These are phyloP conservation scores for Pardalotus punctatus DNA, from an alignment of 2,113 vertebrate species.

Conservation along the genomic window DNA sequence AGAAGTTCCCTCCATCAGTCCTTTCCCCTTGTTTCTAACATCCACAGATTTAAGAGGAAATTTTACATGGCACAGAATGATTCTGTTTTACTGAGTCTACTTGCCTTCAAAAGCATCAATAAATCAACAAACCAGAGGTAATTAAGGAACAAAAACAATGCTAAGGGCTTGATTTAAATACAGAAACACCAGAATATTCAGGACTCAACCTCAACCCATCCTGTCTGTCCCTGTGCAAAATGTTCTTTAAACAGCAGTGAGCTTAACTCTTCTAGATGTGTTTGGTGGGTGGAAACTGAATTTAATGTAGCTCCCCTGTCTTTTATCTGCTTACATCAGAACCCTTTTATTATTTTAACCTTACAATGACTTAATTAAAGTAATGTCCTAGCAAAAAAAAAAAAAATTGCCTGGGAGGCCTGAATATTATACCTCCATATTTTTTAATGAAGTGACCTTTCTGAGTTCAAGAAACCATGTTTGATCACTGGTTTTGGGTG, in stretches of 20 bases:
- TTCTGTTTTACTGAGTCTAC: not conserved
- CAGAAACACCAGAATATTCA: not conserved
- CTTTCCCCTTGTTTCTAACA: not conserved
- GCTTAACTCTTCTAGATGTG: not conserved
- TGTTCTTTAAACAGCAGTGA: not conserved
- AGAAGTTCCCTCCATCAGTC: not conserved
- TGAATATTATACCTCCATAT: not conserved
- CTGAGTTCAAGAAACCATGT: conserved; percentile 22
- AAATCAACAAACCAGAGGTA: conserved; percentile 18
- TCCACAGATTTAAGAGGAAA: not conserved
- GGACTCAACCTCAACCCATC: not conserved
- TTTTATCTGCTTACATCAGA: conserved; percentile 29
- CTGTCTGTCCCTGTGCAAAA: not conserved
- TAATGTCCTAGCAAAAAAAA: not conserved
- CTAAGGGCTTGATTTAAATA: conserved; percentile 1
- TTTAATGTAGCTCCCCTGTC: not conserved
- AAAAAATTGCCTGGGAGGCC: conserved; percentile 15
- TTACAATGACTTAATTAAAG: conserved; percentile 13
- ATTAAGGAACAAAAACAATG: conserved; percentile 11
- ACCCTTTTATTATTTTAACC: conserved; percentile 43
- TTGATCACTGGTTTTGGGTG: not conserved
- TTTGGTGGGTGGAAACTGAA: not conserved
- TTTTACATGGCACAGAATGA: not conserved
- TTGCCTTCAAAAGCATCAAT: not conserved
- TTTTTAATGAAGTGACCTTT: conserved; percentile 47